Evolutionary conservation across 2,113 vertebrate species (phyloP), one percentile per base, ranked within the genome.

Genomic region (Pyrgilauda ruficollis): DNA sequence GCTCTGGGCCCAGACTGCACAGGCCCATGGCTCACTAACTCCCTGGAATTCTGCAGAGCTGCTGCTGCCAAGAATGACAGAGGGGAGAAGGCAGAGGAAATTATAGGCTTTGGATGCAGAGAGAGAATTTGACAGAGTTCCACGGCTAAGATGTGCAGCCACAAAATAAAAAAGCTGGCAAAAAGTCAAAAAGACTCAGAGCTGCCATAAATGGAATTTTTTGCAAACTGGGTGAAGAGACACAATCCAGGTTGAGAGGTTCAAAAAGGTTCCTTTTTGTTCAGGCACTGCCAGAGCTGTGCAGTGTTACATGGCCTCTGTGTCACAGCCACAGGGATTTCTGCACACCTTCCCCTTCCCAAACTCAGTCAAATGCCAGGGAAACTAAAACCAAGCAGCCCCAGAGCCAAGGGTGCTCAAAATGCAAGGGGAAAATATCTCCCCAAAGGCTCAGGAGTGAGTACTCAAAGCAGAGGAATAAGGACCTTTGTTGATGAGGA

Each of bases 121-220:
- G 85, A 44, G 78, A 90, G 91, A 88, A 87, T 43, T 23, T 94
- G 95, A 96, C 86, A 55, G 39, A 94, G 93, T 74, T 96, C 95
- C 95, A 92, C 1, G 44, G 93, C 67, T 85, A 43, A 91, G 95
- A 95, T 96, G 91, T 70, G 62, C 77, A 84, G 94, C 55, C 92
- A 94, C 84, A 62, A 93, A 94, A 82, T 76, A 58, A 96, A 96
- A 92, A 93, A 87, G 62, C 50, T 96, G 95, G 96, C 95, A n/a
- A 53, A 15, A 87, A 94, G 56, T 96, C 93, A 92, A 86, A 46
- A 43, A 75, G 69, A 35, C 61, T 95, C 75, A 0, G n/a, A 92
- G 93, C 73, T 78, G 93, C 96, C 96, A 96, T 96, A 96, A 96
- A 97, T 95, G 96, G 96, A 97, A 87, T 95, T 95, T 94, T 93